Percentiles rank a stretch among this genome's conserved stretches.
phyloP scores from a whole-genome alignment of 2,113 vertebrate genomes.

The Rhabdomys dilectus region DNA sequence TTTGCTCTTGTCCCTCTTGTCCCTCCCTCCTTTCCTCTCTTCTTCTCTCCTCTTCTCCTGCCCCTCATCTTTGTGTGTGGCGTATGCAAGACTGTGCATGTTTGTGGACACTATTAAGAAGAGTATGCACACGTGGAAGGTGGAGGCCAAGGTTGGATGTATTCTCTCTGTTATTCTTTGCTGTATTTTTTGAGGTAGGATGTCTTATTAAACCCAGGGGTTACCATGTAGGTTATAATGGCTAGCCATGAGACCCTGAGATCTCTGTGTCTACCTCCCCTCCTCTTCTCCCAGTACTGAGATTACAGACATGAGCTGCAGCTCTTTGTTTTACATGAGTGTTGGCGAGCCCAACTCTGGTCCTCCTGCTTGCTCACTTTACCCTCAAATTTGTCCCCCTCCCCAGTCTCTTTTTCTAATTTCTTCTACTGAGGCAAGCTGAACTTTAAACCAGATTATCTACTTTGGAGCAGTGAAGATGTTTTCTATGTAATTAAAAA shows the following conservation, averaged over 20 bases:
- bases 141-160: background rate
- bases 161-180: background rate
- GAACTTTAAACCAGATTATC: background rate
- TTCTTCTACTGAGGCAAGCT: background rate
- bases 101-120: background rate
- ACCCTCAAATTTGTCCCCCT: too few species aligned
- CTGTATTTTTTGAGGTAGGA: background rate
- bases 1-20: too few species aligned
- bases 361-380: background rate
- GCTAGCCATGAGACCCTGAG: background rate
- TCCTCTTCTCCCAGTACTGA: background rate
- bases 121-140: background rate
- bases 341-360: background rate
- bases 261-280: background rate
- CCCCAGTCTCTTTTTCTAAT: background rate
- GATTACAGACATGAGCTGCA: background rate
- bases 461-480: background rate
- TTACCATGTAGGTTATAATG: too few species aligned
- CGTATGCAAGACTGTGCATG: background rate
- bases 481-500: background rate
- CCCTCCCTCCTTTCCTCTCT: background rate
- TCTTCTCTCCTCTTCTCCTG: background rate
- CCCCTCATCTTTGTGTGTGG: background rate
- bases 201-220: background rate
- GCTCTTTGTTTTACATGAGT: background rate